A percentile compares a stretch with the other conserved stretches of the same genome.
Evolutionary conservation across 1,140 invertebrate species (phyloP).

Genomic region (Heliothis subflexa): DNA sequence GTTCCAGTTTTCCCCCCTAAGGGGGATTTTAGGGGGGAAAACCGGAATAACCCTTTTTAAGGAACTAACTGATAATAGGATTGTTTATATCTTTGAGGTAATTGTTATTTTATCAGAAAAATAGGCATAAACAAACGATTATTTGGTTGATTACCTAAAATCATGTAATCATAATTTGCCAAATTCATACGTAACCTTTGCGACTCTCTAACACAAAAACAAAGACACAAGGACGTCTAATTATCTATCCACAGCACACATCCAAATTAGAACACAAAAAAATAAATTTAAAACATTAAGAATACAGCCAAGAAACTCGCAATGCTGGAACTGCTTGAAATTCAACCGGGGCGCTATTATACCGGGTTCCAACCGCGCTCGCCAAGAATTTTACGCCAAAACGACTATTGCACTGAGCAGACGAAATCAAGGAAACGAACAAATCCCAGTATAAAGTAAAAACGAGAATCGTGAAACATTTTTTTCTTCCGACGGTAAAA

Average conservation of each 20-base stretch:
- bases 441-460: conserved; percentile 35
- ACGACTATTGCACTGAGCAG: conserved; percentile 38
- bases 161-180: too few relatives aligned
- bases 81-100: too few relatives aligned
- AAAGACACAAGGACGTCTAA: not conserved
- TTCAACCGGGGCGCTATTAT: conserved; percentile 39
- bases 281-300: conserved; percentile 33
- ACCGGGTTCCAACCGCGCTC: conserved; percentile 31
- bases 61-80: too few relatives aligned
- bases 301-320: conserved; percentile 37
- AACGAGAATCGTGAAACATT: conserved; percentile 25
- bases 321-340: conserved; percentile 37
- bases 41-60: too few relatives aligned
- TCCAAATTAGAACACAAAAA: conserved; percentile 21
- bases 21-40: too few relatives aligned
- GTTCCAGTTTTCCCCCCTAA: too few relatives aligned
- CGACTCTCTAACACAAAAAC: too few relatives aligned
- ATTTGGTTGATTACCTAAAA: not conserved
- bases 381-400: conserved; percentile 41
- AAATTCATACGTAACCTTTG: too few relatives aligned
- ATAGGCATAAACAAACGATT: too few relatives aligned
- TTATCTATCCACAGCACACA: conserved; percentile 1
- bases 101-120: too few relatives aligned
- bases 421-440: conserved; percentile 37
- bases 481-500: conserved; percentile 33